Evolutionary conservation across 2,113 vertebrate species (phyloP), one percentile per base, ranked within the genome.

Genomic region (Paracyprichromis sp.): DNA sequence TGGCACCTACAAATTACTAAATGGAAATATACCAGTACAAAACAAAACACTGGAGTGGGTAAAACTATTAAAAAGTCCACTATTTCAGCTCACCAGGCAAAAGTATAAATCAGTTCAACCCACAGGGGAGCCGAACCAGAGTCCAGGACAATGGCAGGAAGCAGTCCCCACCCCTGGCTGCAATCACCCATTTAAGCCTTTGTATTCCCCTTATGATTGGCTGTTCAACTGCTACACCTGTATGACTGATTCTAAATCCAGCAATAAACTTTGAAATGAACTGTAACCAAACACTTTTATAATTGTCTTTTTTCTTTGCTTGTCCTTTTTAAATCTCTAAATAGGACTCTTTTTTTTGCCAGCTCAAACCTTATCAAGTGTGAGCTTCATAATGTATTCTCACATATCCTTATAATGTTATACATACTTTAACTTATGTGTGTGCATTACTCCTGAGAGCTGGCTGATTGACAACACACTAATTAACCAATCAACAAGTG

Each of bases 401-500:
- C 34, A 38, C 34, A 21, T 66, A 38, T 66, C 10, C 34, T 13
- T 38, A 38, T 12, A 38, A 31, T 38, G 31, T 66, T 52, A 21
- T 36, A 29, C 47, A 43, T 56, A 38, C 10, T 54, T 16, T 82
- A 45, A 26, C 14, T 19, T 50, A 5, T 38, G 47, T 61, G 5
- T 40, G 31, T n/a, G 50, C 31, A 31, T 31, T 31, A 31, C 31
- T 31, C 31, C 31, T 31, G 31, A 80, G 43, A 38, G 57, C 40
- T 45, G 81, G 59, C 85, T 91, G 93, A 94, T 88, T 90, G 92
- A 92, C 86, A 92, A 85, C 24, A 34, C 26, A 3, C 86, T 93
- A 91, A 93, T 93, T 83, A 92, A 90, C 88, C 89, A 93, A 90
- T 93, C 85, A 90, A 54, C 82, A 52, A 24, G 59, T 14, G 13